Conservation (phyloP, 2,888 invertebrate species). For the Venusia cambrica region DNA sequence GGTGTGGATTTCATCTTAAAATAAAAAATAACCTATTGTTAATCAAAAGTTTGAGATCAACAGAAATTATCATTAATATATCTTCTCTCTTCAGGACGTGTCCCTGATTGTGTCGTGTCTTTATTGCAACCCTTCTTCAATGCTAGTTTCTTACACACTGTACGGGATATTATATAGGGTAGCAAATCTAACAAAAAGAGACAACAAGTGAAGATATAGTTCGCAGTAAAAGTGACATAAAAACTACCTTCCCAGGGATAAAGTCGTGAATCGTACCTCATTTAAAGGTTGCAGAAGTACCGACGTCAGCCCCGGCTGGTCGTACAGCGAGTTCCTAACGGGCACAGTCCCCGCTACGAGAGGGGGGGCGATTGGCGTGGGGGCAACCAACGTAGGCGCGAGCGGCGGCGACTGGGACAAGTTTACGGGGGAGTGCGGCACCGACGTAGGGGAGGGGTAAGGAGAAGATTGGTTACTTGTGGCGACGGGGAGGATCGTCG, state of each 20-base stretch:
- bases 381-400: conserved; percentile 46
- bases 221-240: too few relatives aligned
- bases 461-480: conserved; percentile 41
- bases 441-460: conserved; percentile 19
- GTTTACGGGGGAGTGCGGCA: conserved; percentile 42
- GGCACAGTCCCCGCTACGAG: conserved; percentile 67
- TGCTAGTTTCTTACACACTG: too few relatives aligned
- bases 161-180: too few relatives aligned
- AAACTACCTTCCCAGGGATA: too few relatives aligned
- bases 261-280: conserved; percentile 62
- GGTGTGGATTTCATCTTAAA: conserved; percentile 85
- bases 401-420: conserved; percentile 44
- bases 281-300: conserved; percentile 69
- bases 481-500: conserved; percentile 54
- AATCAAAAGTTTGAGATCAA: too few relatives aligned
- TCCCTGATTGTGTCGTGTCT: too few relatives aligned
- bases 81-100: too few relatives aligned
- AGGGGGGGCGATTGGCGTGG: conserved; percentile 53
- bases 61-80: too few relatives aligned
- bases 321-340: conserved; percentile 64
- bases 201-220: too few relatives aligned
- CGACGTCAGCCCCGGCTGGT: conserved; percentile 63
- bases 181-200: too few relatives aligned
- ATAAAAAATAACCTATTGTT: conserved; percentile 1
- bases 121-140: too few relatives aligned